Percentiles rank a stretch among this genome's conserved stretches.
Conservation (phyloP, 2,113 vertebrate genomes). For the Pseudorectes ferrugineus region DNA sequence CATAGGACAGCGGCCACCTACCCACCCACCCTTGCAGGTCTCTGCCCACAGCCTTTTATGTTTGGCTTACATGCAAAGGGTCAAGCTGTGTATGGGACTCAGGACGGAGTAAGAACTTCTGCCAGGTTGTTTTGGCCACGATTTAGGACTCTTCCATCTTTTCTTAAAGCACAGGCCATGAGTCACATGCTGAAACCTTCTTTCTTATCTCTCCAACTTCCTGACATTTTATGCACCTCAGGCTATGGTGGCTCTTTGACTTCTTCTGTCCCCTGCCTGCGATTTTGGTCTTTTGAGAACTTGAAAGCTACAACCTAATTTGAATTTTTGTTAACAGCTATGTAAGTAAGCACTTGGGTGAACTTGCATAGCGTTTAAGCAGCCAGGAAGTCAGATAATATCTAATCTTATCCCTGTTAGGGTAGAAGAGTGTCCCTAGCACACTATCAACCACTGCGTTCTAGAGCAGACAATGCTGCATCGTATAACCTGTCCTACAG, state of each 20-base stretch:
- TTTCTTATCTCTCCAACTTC: background rate
- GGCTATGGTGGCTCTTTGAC: background rate
- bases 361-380: background rate
- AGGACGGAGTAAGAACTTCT: background rate
- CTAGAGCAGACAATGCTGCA: background rate
- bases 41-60: background rate
- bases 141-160: background rate
- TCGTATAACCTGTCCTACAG: background rate
- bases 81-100: background rate
- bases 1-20: background rate
- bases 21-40: fast-evolving
- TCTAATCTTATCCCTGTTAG: background rate
- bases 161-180: background rate
- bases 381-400: background rate
- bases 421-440: background rate
- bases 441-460: background rate
- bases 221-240: background rate
- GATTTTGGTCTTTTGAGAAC: background rate
- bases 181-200: background rate
- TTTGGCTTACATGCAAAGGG: background rate
- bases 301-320: background rate
- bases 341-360: background rate
- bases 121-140: background rate
- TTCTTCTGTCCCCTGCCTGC: background rate
- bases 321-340: background rate